Evolutionary conservation across 2,888 invertebrate genomes (phyloP), one percentile per base, ranked within the genome.

Genomic region (Drosophila quasianomalipes): DNA sequence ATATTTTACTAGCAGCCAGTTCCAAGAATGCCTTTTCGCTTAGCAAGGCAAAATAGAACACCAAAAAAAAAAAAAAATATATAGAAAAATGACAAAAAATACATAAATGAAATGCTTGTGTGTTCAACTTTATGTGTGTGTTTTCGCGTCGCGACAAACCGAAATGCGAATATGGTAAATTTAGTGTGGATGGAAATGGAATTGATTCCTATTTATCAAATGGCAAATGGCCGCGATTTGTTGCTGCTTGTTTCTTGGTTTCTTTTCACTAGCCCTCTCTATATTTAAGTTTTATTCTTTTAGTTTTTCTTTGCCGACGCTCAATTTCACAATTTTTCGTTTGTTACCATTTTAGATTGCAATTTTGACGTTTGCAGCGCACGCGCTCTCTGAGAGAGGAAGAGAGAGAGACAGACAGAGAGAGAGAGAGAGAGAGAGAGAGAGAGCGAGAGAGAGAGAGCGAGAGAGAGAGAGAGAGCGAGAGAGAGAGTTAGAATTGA

Each of bases 281-380:
- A 31, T 37, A 65, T 77, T 55, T 64, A 75, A 75, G 49, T 65
- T 51, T 57, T 63, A 54, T 47, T 44, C 54, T 59, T 53, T 57
- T 57, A 67, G 44, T 67, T 57, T 57, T 35, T 49, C 70, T 59
- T 49, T 35, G 62, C 49, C 55, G 64, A 52, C 55, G 52, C 62
- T 57, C 31, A 31, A 41, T 73, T 78, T 70, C 67, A 72, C 70
- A 74, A 78, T 70, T 85, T 81, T 74, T 75, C 81, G 57, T 74
- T 89, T 81, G 89, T 76, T 86, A 79, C 82, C 81, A 85, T 77
- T 89, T 70, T 80, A 58, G 73, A 76, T 65, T 88, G 83, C 86
- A 85, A 76, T 85, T 86, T 85, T 86, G 86, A 86, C 86, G 67
- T 74, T 88, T 90, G 74, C 51, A 59, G 90, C 90, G 86, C 90